phyloP scores from a whole-genome alignment of 2,113 vertebrate species.

The Strigops habroptila region DNA sequence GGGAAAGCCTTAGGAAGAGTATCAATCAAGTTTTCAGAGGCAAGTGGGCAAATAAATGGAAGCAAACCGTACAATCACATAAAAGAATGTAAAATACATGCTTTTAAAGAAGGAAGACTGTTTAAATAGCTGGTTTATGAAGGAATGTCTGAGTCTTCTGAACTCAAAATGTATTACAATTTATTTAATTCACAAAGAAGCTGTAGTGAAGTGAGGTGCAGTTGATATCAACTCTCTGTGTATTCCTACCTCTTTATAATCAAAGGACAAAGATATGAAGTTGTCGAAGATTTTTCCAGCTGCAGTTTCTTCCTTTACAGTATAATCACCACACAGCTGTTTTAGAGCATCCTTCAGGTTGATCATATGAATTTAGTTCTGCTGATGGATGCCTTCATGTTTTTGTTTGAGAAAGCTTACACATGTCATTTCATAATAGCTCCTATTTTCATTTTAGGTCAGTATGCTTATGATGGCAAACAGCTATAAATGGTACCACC shows the following conservation, averaged over 20 bases:
- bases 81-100: not conserved
- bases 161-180: not conserved
- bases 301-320: not conserved
- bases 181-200: conserved; percentile 14
- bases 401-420: conserved; percentile 10
- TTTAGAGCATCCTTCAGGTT: conserved; percentile 37
- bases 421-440: not conserved
- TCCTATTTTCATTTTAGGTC: conserved; percentile 41
- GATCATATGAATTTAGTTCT: conserved; percentile 26
- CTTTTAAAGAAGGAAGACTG: not conserved
- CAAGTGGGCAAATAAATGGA: not conserved
- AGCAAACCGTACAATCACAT: not conserved
- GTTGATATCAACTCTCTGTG: not conserved
- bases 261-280: not conserved
- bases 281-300: conserved; percentile 38
- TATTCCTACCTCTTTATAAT: not conserved
- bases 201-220: not conserved
- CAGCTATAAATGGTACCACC: conserved; percentile 7
- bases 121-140: not conserved
- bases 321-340: conserved; percentile 36
- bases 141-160: not conserved
- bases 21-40: not conserved
- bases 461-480: conserved; percentile 6
- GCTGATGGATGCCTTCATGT: not conserved
- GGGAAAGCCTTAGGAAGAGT: not conserved